Base-by-base conservation (phyloP, 2,113 vertebrate genomes). In the Tonatia bakeri region DNA sequence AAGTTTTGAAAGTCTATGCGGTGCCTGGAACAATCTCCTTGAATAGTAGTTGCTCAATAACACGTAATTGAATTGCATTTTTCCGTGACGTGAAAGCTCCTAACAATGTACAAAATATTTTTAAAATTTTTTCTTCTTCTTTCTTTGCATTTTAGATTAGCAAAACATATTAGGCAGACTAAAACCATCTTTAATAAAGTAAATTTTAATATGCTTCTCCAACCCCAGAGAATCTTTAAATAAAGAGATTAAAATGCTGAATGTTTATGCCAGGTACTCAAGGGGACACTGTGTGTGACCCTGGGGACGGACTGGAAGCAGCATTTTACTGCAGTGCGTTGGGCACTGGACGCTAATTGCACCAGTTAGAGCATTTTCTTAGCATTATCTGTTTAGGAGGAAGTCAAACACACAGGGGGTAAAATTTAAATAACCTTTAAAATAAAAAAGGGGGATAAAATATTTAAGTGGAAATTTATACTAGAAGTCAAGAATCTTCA, bases 221-320 rank as follows among this genome's bases (percentile, higher is more conserved):
- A 94, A 96, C 96, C 52, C 77, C 45, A 90, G 91, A 96, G 94
- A 85, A 97, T 96, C 33, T 97, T 97, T 97, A 96, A 98, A 98
- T 97, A 97, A 97, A 97, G 96, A 97, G 75, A 97, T 97, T 97
- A 94, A 98, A 98, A 47, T 95, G 90, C 50, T 97, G 61, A 22
- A 80, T 88, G 98, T 97, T 97, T 95, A 82, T 95, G 91, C 45
- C 86, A 22, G 45, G 12, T 0, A 5, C 86, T 97, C 61, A 43
- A 76, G 81, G 91, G 87, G 70, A 94, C 38, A 97, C 59, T 73
- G 28, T 87, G 24, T 91, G 81, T 94, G 77, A 96, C 97, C 77
- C 95, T 77, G 54, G 73, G 65, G 96, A 97, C 69, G 98, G 96
- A 97, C 73, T 94, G 70, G 96, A 77, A 97, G 45, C 28, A 95